These are phyloP conservation scores for Cranoglanis bouderius DNA, from an alignment of 2,113 vertebrate genomes.

Conservation along the genomic window DNA sequence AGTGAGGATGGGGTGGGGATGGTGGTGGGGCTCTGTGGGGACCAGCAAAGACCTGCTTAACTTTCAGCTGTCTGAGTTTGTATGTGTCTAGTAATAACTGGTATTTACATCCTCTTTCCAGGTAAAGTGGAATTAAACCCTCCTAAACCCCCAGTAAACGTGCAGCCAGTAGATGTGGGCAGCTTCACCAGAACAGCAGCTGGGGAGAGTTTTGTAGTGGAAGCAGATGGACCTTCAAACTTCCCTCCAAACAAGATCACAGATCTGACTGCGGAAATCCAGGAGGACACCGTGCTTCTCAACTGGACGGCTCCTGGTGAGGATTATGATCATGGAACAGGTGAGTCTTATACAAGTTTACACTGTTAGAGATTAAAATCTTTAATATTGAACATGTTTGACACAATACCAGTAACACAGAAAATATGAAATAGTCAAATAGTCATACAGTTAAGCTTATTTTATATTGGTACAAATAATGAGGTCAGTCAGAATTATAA, in stretches of 20 bases:
- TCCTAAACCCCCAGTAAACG: slow-evolving; percentile 49
- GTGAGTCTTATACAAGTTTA: slow-evolving; percentile 41
- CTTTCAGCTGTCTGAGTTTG: too few relatives aligned
- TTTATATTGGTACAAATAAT: too few relatives aligned
- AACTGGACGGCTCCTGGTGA: slow-evolving; percentile 71
- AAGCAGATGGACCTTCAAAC: slow-evolving; percentile 9
- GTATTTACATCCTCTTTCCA: slow-evolving; percentile 35
- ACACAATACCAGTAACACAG: too few relatives aligned
- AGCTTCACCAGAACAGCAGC: slow-evolving; percentile 63
- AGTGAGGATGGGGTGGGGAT: too few relatives aligned
- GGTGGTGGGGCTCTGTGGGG: too few relatives aligned
- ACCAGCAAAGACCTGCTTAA: too few relatives aligned
- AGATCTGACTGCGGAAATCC: slow-evolving; percentile 10
- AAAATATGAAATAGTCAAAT: too few relatives aligned
- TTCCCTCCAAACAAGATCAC: slow-evolving; percentile 71
- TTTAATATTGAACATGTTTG: background rate
- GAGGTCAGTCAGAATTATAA: too few relatives aligned
- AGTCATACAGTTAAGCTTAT: too few relatives aligned
- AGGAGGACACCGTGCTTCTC: slow-evolving; percentile 59
- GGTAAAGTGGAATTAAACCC: slow-evolving; percentile 69
- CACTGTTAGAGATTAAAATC: background rate
- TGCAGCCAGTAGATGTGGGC: slow-evolving; percentile 44
- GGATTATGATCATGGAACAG: slow-evolving; percentile 68
- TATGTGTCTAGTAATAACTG: too few relatives aligned
- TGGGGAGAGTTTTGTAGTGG: slow-evolving; percentile 61